A percentile compares a stretch with the other conserved stretches of the same genome.
Conservation (phyloP, 2,888 invertebrate genomes). For the Caenorhabditis plicata region DNA sequence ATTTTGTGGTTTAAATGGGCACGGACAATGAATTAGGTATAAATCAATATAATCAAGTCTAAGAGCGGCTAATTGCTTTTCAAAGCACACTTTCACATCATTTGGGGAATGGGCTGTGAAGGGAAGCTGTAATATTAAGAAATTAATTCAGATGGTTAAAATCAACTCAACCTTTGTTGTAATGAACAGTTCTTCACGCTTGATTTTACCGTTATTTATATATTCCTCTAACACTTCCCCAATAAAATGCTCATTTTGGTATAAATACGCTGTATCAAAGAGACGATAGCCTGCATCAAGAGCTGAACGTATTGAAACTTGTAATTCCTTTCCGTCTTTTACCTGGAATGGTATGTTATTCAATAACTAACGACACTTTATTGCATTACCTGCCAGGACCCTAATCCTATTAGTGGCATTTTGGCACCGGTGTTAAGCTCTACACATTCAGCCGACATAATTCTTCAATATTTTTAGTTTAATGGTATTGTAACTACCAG, state of each 20-base stretch:
- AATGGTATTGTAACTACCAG: too few species aligned
- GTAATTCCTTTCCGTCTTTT: conserved; percentile 42
- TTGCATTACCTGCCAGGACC: conserved; percentile 60
- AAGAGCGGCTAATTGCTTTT: conserved; percentile 48
- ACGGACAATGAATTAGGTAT: conserved; percentile 52
- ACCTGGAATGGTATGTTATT: too few species aligned
- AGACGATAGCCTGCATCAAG: conserved; percentile 62
- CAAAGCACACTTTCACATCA: conserved; percentile 36
- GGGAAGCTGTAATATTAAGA: too few species aligned
- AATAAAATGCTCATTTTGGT: conserved; percentile 77
- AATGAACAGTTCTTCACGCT: conserved; percentile 62
- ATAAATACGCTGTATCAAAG: conserved; percentile 70
- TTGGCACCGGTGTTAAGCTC: conserved; percentile 46
- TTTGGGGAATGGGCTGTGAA: conserved; percentile 44
- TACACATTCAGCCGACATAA: conserved; percentile 19
- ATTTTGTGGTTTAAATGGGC: conserved; percentile 33
- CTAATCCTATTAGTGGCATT: conserved; percentile 55
- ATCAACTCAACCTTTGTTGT: too few species aligned
- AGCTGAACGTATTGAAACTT: conserved; percentile 51
- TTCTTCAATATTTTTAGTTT: conserved; percentile 1
- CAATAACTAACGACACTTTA: too few species aligned
- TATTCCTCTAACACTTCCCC: conserved; percentile 73
- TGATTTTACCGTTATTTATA: conserved; percentile 73
- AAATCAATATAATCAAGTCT: conserved; percentile 51
- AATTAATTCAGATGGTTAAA: too few species aligned